Conservation (phyloP, 2,888 invertebrate genomes). For the Limenitis arthemis region DNA sequence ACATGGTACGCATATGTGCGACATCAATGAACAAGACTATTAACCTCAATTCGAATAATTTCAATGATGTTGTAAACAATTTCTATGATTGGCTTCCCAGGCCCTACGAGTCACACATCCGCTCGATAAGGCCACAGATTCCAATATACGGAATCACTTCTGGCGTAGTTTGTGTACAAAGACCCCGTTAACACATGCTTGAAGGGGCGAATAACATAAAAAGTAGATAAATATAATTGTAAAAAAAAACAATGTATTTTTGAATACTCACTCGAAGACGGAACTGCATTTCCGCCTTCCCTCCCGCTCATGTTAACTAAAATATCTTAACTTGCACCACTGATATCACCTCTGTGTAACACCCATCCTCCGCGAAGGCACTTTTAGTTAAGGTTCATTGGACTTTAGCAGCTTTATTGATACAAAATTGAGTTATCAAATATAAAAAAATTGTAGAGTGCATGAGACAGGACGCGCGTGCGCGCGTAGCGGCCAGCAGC, state of each 20-base stretch:
- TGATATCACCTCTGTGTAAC: slow-evolving; percentile 60
- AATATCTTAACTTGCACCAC: slow-evolving; percentile 55
- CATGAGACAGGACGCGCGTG: slow-evolving; percentile 56
- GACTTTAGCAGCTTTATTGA: slow-evolving; percentile 34
- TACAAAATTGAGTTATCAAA: slow-evolving; percentile 45
- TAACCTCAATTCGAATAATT: slow-evolving; percentile 68
- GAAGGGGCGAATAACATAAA: slow-evolving; percentile 1
- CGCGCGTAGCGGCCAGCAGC: slow-evolving; percentile 62
- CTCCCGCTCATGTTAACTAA: slow-evolving; percentile 66
- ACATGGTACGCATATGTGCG: slow-evolving; percentile 67
- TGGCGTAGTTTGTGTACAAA: slow-evolving; percentile 31
- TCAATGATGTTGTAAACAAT: slow-evolving; percentile 60
- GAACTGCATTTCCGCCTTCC: slow-evolving; percentile 70
- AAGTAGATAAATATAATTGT: slow-evolving; percentile 28
- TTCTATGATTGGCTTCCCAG: slow-evolving; percentile 56
- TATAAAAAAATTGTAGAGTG: slow-evolving; percentile 50
- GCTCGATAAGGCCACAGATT: slow-evolving; percentile 54
- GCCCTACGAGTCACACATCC: slow-evolving; percentile 52
- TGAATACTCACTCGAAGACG: slow-evolving; percentile 64
- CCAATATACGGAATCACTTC: slow-evolving; percentile 40
- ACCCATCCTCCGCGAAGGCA: slow-evolving; percentile 58
- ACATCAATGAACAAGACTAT: slow-evolving; percentile 62
- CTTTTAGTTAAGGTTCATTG: slow-evolving; percentile 45
- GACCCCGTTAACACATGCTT: slow-evolving; percentile 34
- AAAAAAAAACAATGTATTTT: slow-evolving; percentile 32